Evolutionary conservation across 2,888 invertebrate genomes (phyloP).

Genomic region (Calliopum simillimum): DNA sequence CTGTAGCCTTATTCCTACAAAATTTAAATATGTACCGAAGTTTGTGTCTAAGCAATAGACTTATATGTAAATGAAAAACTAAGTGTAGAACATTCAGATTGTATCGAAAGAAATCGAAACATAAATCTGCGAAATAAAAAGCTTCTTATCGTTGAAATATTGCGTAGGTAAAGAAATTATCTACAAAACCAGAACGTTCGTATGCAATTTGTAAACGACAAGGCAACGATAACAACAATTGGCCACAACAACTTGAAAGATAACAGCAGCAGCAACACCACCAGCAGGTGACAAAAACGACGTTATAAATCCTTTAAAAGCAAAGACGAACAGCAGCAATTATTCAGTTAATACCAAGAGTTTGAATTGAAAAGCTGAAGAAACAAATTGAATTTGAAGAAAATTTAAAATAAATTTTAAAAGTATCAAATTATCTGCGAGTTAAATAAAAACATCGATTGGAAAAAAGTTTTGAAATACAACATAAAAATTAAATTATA

Average conservation of each 20-base stretch:
- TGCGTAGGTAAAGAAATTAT: no score
- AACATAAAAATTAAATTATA: background rate
- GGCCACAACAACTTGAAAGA: background rate
- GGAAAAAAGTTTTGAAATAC: background rate
- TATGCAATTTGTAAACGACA: background rate
- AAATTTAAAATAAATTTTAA: background rate
- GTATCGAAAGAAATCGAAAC: no score
- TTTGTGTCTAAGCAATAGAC: no score
- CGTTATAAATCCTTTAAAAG: constrained; percentile 2
- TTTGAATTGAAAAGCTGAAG: constrained; percentile 2
- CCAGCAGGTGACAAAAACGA: background rate
- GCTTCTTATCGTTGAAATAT: no score
- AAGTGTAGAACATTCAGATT: no score
- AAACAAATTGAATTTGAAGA: background rate
- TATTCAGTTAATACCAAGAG: constrained; percentile 8
- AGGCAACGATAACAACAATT: background rate
- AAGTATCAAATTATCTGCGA: background rate
- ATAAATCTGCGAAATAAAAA: no score
- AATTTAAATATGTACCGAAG: no score
- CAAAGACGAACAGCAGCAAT: background rate
- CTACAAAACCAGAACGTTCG: no score
- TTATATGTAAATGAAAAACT: no score
- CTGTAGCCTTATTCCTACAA: no score
- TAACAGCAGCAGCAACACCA: background rate
- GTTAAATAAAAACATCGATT: background rate